Evolutionary conservation across 2,888 invertebrate species (phyloP).

Genomic region (Pemphredon lugubris): DNA sequence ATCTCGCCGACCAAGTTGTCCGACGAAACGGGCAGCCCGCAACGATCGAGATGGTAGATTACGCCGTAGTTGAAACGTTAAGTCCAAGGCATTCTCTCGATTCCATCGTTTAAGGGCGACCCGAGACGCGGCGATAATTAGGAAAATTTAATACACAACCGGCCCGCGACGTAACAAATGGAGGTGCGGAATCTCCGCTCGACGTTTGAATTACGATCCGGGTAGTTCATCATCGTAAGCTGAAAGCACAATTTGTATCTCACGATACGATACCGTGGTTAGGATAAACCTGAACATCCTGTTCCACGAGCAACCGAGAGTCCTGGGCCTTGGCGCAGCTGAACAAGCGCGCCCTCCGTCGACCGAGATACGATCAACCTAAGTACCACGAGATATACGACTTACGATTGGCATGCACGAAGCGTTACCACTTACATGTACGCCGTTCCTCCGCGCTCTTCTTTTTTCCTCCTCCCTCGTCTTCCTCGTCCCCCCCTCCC

Average conservation of each 20-base stretch:
- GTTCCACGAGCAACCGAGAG: conserved; percentile 53
- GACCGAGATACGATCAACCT: conserved; percentile 67
- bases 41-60: too few relatives aligned
- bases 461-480: conserved; percentile 18
- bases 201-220: conserved; percentile 24
- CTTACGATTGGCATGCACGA: conserved; percentile 72
- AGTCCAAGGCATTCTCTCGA: background rate
- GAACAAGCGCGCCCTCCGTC: conserved; percentile 58
- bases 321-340: conserved; percentile 41
- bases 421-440: conserved; percentile 71
- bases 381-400: conserved; percentile 70
- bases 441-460: conserved; percentile 54
- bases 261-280: conserved; percentile 55
- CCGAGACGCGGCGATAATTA: background rate
- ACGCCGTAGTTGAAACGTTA: background rate
- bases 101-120: background rate
- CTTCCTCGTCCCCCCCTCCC: conserved; percentile 7
- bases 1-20: too few relatives aligned
- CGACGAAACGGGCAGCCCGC: too few relatives aligned
- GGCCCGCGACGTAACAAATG: background rate
- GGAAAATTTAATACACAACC: background rate
- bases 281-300: conserved; percentile 65
- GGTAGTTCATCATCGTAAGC: conserved; percentile 55
- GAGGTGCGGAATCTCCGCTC: conserved; percentile 8
- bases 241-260: conserved; percentile 63